Evolutionary conservation across 1,140 invertebrate species (phyloP).

Genomic region (Popillia japonica): DNA sequence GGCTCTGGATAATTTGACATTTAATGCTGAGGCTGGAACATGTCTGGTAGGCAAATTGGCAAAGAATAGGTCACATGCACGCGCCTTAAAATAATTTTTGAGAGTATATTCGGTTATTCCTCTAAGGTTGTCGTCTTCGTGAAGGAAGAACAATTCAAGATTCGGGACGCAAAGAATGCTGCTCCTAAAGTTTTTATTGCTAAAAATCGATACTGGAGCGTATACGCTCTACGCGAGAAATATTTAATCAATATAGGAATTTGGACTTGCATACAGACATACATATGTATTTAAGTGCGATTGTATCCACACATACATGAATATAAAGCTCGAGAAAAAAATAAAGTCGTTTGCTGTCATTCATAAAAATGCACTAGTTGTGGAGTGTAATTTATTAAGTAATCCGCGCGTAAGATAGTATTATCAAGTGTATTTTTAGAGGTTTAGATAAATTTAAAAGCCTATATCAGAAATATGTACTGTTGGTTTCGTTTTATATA

Average conservation of each 20-base stretch:
- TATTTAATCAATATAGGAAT: constrained; percentile 34
- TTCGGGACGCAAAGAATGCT: background rate
- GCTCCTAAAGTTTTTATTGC: constrained; percentile 17
- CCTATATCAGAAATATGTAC: background rate
- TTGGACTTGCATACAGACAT: constrained; percentile 20
- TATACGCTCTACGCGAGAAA: background rate
- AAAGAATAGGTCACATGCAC: constrained; percentile 43
- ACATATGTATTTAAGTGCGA: background rate
- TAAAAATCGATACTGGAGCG: background rate
- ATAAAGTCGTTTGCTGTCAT: background rate
- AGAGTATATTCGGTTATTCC: constrained; percentile 30
- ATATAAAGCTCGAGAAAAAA: background rate
- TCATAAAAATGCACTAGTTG: constrained; percentile 21
- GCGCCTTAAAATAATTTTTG: constrained; percentile 41
- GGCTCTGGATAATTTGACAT: constrained; percentile 41
- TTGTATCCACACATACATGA: background rate
- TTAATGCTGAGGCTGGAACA: constrained; percentile 42
- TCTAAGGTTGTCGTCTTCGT: constrained; percentile 4
- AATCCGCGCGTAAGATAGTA: constrained; percentile 1
- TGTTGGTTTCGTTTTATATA: background rate
- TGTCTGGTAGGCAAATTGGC: constrained; percentile 43
- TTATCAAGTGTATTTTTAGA: constrained; percentile 19
- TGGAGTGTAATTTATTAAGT: constrained; percentile 2
- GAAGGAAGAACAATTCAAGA: background rate
- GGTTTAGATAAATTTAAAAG: background rate